Base-by-base conservation (phyloP, 2,888 invertebrate genomes). In the Hecatera dysodea region DNA sequence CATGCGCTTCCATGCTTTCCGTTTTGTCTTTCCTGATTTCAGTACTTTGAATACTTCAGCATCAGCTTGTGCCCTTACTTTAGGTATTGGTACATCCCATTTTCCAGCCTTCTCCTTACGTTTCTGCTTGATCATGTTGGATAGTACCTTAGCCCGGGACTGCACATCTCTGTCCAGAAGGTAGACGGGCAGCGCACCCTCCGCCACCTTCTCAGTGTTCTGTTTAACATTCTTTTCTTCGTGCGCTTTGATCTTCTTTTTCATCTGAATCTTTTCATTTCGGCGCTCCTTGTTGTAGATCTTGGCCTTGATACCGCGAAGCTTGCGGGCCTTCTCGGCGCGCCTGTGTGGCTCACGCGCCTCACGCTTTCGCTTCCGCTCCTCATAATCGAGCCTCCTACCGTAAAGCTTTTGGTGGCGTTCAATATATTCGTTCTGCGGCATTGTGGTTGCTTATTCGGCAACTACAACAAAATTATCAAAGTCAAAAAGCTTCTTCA, bases 401-500 rank as follows among this genome's bases (percentile, higher is more conserved):
- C 99, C 99, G 96, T 99, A 98, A 48, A 99, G 97, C 94, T 99
- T 99, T 91, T 98, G 98, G 94, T 99, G 99, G 80, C 99, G 97
- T 89, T 99, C 99, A 96, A 99, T 99, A 93, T 99, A 99, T 96
- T 99, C 99, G 97, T 99, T 99, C 97, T 99, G 99, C 91, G 99
- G 99, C 99, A 99, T 99, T 94, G 91, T 96, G 95, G 94, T 93
- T 95, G 95, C 93, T 95, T 93, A 92, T 88, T 91, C 96, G 94
- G 94, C 94, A 94, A 95, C 95, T 96, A 96, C 94, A 95, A 96
- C 95, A 96, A 96, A 95, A 95, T 91, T 87, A 88, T 88, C 82
- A 90, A 86, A 88, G 88, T 90, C 88, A 93, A 90, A 87, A 72
- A 73, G 78, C 52, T 78, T 79, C 72, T 70, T 79, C 67, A 76